Evolutionary conservation across 2,797 vertebrate genomes (phyloP).

Genomic region (Spondyliosoma cantharus): DNA sequence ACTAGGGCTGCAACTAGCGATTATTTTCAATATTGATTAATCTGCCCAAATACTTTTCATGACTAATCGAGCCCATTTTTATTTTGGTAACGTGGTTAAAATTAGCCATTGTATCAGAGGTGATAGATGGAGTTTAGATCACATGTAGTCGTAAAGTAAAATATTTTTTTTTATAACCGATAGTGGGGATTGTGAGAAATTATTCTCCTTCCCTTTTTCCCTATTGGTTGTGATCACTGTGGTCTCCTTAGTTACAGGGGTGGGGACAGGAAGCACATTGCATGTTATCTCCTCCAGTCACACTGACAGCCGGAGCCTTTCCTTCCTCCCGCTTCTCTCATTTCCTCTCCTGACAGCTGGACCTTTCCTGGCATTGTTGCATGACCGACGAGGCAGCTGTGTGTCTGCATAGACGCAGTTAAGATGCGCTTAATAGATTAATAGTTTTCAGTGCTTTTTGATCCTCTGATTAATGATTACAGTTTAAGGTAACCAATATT

Average conservation of each 20-base stretch:
- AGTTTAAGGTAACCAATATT: conserved; percentile 1
- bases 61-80: too few species aligned
- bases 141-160: neutral
- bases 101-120: too few species aligned
- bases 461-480: conserved; percentile 1
- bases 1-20: too few species aligned
- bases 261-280: conserved; percentile 71
- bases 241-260: conserved; percentile 64
- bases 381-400: conserved; percentile 35
- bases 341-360: conserved; percentile 78
- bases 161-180: conserved; percentile 7
- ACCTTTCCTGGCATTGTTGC: conserved; percentile 83
- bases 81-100: too few species aligned
- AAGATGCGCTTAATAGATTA: conserved; percentile 53
- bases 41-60: too few species aligned
- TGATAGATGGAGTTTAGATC: neutral
- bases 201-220: conserved; percentile 13
- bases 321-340: conserved; percentile 74
- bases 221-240: conserved; percentile 43
- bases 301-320: conserved; percentile 77
- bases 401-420: conserved; percentile 14
- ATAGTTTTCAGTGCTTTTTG: conserved; percentile 13
- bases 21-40: too few species aligned
- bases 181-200: conserved; percentile 13
- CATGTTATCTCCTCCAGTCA: conserved; percentile 81